These are phyloP conservation scores for Elephantulus edwardii DNA, from an alignment of 2,113 vertebrate genomes.

Conservation along the genomic window DNA sequence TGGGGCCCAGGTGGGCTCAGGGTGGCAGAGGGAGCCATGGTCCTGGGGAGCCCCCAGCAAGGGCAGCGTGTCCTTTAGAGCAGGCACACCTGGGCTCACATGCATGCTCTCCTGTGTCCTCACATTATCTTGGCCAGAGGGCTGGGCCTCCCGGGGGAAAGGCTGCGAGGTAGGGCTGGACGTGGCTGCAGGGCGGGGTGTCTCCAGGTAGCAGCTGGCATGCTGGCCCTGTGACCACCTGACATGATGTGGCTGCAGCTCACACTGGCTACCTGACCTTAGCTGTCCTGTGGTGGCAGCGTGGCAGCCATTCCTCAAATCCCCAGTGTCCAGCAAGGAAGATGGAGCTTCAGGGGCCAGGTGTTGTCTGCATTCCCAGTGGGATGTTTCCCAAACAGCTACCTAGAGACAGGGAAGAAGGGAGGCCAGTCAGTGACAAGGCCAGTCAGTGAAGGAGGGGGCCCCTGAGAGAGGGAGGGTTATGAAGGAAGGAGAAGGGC, in stretches of 20 bases:
- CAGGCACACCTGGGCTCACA: conserved; percentile 67
- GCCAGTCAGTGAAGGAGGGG: too few species aligned
- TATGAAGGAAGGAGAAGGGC: too few species aligned
- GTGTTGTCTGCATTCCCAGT: conserved; percentile 80
- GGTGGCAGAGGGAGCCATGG: conserved; percentile 85
- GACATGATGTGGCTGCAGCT: conserved; percentile 82
- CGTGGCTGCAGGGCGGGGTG: conserved; percentile 73
- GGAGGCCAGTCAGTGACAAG: neutral
- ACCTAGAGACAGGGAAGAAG: neutral
- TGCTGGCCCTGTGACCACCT: conserved; percentile 85
- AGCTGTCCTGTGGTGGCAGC: conserved; percentile 83
- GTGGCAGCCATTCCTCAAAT: conserved; percentile 81
- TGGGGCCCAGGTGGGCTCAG: conserved; percentile 81
- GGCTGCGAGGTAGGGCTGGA: neutral
- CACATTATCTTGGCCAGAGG: neutral
- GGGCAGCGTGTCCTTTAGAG: conserved; percentile 67
- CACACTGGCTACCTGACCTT: conserved; percentile 80
- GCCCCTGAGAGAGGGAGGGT: too few species aligned
- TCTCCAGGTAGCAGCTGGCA: conserved; percentile 82
- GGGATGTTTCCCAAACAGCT: conserved; percentile 81
- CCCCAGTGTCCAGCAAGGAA: conserved; percentile 75
- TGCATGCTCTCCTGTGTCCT: conserved; percentile 70
- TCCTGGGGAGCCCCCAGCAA: conserved; percentile 79
- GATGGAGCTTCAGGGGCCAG: conserved; percentile 69
- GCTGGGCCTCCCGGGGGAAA: neutral